A percentile compares a stretch with the other conserved stretches of the same genome.
These are phyloP conservation scores for Nipponia nippon DNA, from an alignment of 2,113 vertebrate genomes.

Conservation along the genomic window DNA sequence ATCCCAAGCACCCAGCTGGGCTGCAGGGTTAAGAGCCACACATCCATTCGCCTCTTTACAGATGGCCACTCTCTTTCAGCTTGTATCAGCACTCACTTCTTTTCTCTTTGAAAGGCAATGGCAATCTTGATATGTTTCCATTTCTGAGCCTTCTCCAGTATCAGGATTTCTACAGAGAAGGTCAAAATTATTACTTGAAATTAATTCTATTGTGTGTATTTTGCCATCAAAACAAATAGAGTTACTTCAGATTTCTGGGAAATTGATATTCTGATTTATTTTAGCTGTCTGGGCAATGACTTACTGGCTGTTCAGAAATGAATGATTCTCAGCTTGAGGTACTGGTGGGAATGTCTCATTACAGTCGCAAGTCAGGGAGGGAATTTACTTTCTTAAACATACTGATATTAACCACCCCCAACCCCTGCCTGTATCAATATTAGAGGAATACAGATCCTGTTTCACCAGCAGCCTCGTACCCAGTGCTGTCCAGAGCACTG, in stretches of 20 bases:
- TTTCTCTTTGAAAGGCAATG: background rate
- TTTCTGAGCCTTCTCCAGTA: background rate
- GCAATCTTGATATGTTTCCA: background rate
- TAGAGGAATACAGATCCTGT: background rate
- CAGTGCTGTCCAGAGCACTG: background rate
- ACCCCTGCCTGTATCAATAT: background rate
- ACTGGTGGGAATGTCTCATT: slow-evolving; percentile 18
- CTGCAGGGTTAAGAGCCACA: fast-evolving
- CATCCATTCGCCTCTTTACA: background rate
- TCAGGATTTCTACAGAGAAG: background rate
- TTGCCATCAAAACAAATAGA: slow-evolving; percentile 16
- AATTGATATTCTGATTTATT: slow-evolving; percentile 24
- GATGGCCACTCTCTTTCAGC: background rate
- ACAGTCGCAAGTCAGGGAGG: background rate
- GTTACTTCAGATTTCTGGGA: background rate
- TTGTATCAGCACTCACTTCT: background rate
- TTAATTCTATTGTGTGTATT: background rate
- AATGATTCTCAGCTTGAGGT: background rate
- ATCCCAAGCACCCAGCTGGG: background rate
- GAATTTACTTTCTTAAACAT: background rate
- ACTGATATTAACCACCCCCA: background rate
- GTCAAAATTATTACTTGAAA: background rate
- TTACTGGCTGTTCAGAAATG: slow-evolving; percentile 3
- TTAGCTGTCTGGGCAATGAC: background rate
- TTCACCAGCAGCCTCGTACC: background rate